Base-by-base conservation (phyloP, 2,888 invertebrate genomes). In the Coecobrya sp. region DNA sequence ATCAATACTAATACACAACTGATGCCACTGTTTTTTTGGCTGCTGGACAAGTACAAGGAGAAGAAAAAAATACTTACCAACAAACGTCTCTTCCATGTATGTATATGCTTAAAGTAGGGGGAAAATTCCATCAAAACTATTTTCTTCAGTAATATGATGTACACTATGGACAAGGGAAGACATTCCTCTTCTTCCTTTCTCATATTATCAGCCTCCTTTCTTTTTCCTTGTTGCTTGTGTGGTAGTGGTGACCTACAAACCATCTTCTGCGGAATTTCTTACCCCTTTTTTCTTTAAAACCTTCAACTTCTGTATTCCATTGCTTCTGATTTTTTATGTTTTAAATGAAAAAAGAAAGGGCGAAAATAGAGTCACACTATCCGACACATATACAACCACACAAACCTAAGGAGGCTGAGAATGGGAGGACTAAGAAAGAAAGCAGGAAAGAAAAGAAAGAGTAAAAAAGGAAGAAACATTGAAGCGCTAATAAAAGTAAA, bases 401-500 rank as follows among this genome's bases (percentile, higher is more conserved):
- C 55, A 55, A 16, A 55, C 1, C 3, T 19, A 11, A 42, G 1
- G 25, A 22, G 62, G 22, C 25, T 5, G 22, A 27, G 36, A 68
- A 68, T 7, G 13, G 16, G 68, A 68, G 22, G 62, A 65, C 5
- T 4, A 36, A 36, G 25, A 25, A 65, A 68, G 3, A 30, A 1
- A 30, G 19, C 10, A 30, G 13, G 42, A 76, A 76, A 1, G 45
- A 42, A 76, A 76, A 45, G 16, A 45, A 30, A 16, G 62, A 25
- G 16, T 3, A 73, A 76, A 13, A 70, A 65, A 45, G 45, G 85
- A 73, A 86, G 86, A 86, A 86, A 73, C 73, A 45, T 76, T 76
- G 86, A 25, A 62, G 16, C 36, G 45, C 73, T 87, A 87, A 87
- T 87, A 87, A 87, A 87, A 87, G 87, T 87, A 87, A 87, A 87